A percentile compares a stretch with the other conserved stretches of the same genome.
These are phyloP conservation scores for Diglossa brunneiventris DNA, from an alignment of 2,113 vertebrate species.

Conservation along the genomic window DNA sequence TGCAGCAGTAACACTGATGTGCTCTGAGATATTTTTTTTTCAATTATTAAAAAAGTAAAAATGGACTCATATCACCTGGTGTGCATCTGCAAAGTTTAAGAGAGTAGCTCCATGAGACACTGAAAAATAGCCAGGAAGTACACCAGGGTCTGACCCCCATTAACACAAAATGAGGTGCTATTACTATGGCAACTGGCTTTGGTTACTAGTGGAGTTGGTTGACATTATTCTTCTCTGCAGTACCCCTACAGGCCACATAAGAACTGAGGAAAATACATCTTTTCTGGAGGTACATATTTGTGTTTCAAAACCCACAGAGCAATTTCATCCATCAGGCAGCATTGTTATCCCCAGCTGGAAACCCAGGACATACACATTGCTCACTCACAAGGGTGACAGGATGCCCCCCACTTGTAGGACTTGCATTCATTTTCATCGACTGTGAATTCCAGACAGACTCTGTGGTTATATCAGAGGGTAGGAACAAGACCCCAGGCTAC, in stretches of 20 bases:
- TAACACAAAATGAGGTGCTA: background rate
- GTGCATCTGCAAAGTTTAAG: background rate
- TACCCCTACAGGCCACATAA: background rate
- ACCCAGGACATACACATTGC: rapidly evolving
- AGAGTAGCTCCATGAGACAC: background rate
- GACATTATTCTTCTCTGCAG: background rate
- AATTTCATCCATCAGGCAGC: background rate
- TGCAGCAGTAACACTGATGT: background rate
- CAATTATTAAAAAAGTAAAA: background rate
- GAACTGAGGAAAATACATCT: background rate
- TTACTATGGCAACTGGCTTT: background rate
- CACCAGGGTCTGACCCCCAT: background rate
- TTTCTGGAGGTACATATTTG: background rate
- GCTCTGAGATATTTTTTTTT: background rate
- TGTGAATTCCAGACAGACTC: background rate
- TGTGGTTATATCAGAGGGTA: background rate
- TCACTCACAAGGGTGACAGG: background rate
- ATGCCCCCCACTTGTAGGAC: rapidly evolving
- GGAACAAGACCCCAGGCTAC: background rate
- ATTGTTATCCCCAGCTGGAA: background rate
- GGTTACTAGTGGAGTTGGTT: background rate
- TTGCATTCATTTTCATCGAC: background rate
- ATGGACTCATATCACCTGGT: background rate
- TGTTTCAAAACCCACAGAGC: background rate
- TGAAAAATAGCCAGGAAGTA: background rate